A percentile compares a stretch with the other conserved stretches of the same genome.
Conservation (phyloP, 2,113 vertebrate genomes). For the Phoxinus phoxinus region DNA sequence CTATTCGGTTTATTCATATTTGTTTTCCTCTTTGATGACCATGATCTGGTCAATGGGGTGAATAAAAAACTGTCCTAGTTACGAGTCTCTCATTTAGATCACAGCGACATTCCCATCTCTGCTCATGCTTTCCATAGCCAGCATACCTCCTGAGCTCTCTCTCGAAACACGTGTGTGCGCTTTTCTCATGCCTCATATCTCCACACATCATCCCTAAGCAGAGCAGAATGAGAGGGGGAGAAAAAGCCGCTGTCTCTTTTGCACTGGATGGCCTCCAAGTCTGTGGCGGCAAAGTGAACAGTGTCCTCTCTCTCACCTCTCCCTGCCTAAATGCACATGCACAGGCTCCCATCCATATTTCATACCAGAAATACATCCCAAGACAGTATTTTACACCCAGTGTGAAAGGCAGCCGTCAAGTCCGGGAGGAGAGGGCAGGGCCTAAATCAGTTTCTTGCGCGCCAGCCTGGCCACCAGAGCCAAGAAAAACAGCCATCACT, state of each 20-base stretch:
- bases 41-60: background rate
- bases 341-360: conserved; percentile 71
- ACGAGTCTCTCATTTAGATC: background rate
- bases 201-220: conserved; percentile 20
- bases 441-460: conserved; percentile 34
- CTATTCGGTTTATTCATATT: background rate
- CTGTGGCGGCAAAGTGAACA: conserved; percentile 67
- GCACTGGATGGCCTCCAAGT: conserved; percentile 70
- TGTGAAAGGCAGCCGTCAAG: conserved; percentile 60
- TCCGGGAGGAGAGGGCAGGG: conserved; percentile 29
- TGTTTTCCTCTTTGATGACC: background rate
- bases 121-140: conserved; percentile 8
- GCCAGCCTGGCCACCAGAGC: conserved; percentile 30
- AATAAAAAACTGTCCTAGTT: conserved; percentile 13
- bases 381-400: conserved; percentile 68
- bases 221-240: conserved; percentile 58
- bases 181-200: conserved; percentile 20
- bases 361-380: conserved; percentile 72
- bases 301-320: conserved; percentile 75
- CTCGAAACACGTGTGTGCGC: background rate
- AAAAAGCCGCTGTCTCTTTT: conserved; percentile 58
- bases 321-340: conserved; percentile 44
- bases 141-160: background rate
- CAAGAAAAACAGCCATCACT: conserved; percentile 61
- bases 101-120: background rate